Base-by-base conservation (phyloP, 2,888 invertebrate genomes). In the Drosophila borborema region DNA sequence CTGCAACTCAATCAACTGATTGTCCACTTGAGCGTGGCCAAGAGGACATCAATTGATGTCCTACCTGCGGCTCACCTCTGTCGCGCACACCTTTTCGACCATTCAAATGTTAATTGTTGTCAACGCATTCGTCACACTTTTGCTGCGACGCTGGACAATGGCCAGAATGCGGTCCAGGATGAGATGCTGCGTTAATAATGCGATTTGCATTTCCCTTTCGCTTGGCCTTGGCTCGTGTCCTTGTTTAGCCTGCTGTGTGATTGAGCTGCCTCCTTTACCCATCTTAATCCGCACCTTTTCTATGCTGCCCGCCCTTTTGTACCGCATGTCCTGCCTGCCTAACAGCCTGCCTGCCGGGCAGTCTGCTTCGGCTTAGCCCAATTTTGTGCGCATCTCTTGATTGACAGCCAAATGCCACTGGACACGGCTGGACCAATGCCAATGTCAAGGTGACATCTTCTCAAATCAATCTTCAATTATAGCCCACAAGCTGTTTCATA, bases 191-290 rank as follows among this genome's bases (percentile, higher is more conserved):
- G 89, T 91, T 90, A 89, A 90, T 92, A 91, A 92, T 91, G 86
- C 91, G 92, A 91, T 92, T 91, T 91, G 90, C 91, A 92, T 91
- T 91, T 89, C 76, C 76, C 84, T 77, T 81, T 79, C 64, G 34
- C 16, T 55, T 59, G 51, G 18, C 61, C 54, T 65, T 81, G 60
- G 60, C 59, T 48, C 53, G 23, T 41, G 74, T 62, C 70, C 72
- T 53, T 68, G 78, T 72, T 80, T 75, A 68, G 77, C 82, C 85
- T 79, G 85, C 83, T 79, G 83, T 73, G 83, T 83, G 87, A 88
- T 89, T 88, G 87, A 88, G 85, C 66, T 77, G 78, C 74, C 73
- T 58, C 79, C 70, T 67, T 82, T 81, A 68, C 74, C 55, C 72
- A 56, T 46, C 70, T 49, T 80, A 89, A 87, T 80, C 83, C 72